Evolutionary conservation across 1,140 invertebrate genomes (phyloP), one percentile per base, ranked within the genome.

Genomic region (Coenobita brevimanus): DNA sequence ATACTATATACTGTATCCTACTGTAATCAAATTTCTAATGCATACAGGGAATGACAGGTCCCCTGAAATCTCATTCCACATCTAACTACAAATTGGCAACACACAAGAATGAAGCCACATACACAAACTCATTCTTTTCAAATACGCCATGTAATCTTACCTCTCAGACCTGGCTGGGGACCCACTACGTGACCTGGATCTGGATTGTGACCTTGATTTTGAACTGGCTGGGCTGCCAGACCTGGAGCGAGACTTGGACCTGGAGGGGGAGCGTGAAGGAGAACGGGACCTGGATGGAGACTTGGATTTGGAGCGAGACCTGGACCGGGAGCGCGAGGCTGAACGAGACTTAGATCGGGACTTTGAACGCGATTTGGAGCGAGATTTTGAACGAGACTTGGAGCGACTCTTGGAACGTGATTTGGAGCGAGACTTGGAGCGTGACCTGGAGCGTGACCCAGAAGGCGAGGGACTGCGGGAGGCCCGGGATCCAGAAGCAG

Each of bases 221-320:
- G 73, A 78, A 13, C 60, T 43, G 33, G 78, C 67, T 8, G 60
- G 82, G 15, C 89, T 86, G 10, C 88, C 43, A 15, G 89, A 87
- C 3, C 90, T n/a, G 21, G 88, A 90, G 21, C 27, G 67, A 27
- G 67, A 33, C 17, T 62, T 73, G 21, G 46, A 43, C 54, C 75
- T 41, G 21, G 89, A 89, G n/a, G 76, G 62, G 27, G 89, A 85
- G 17, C 73, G 17, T 27, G 89, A 89, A 27, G 27, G 60, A 46
- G 82, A 85, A 41, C n/a, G n/a, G n/a, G 54, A 69, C 64, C 81
- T 62, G 36, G 93, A 93, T 57, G 90, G 88, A 21, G 93, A 92
- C 54, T 82, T 82, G 21, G 92, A 93, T 71, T 88, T 90, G 41
- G 92, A 92, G 10, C 86, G 69, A 17, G 92, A 93, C 88, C 91